Evolutionary conservation across 2,113 vertebrate species (phyloP).

Genomic region (Perognathus longimembris): DNA sequence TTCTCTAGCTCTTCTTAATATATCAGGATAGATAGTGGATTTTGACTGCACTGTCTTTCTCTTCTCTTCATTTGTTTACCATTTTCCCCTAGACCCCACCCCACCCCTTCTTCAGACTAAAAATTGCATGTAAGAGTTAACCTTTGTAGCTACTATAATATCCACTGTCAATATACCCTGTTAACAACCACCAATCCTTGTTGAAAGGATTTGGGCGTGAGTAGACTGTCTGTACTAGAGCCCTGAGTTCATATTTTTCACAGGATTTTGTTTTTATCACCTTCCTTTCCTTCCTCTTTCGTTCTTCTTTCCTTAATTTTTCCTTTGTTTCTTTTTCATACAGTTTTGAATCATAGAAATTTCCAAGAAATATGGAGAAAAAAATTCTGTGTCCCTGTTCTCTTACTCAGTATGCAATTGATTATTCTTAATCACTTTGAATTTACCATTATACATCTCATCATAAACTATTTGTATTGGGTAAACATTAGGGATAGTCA

Average conservation of each 20-base stretch:
- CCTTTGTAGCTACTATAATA: background rate
- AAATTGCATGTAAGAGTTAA: background rate
- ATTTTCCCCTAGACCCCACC: no score
- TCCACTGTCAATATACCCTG: background rate
- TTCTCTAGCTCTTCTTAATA: background rate
- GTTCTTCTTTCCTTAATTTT: no score
- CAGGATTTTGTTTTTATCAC: background rate
- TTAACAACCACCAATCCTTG: background rate
- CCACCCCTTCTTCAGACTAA: background rate
- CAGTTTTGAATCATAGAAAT: background rate
- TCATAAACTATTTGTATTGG: background rate
- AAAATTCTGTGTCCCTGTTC: background rate
- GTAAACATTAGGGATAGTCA: background rate
- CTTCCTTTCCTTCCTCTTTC: no score
- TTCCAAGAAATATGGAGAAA: background rate
- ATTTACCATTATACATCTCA: background rate
- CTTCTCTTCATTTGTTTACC: no score
- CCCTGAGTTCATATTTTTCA: background rate
- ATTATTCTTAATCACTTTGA: background rate
- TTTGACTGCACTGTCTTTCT: no score
- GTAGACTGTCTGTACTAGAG: background rate
- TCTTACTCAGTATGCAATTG: background rate
- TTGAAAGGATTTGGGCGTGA: background rate
- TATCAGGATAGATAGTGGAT: no score
- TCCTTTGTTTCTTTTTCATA: background rate